Evolutionary conservation across 2,888 invertebrate genomes (phyloP), one percentile per base, ranked within the genome.

Genomic region (Noctuana brunneofusca): DNA sequence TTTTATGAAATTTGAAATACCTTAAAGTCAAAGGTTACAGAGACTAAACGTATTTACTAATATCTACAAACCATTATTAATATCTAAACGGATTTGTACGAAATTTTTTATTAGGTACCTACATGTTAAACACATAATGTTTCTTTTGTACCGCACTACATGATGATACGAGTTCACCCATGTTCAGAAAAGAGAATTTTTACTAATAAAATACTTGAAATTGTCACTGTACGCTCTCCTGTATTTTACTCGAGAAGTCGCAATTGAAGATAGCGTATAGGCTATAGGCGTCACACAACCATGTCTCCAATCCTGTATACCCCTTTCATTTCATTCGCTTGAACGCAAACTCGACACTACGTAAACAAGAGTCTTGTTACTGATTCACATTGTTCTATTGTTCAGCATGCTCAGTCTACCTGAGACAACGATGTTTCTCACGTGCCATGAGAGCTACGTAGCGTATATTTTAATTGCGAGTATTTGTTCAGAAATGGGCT

Each of bases 381-480:
- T 49, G 60, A 49, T 62, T 62, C 60, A 48, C 55, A 62, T 62
- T 62, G 60, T 62, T 62, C 55, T 55, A 55, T 62, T 62, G 60
- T 59, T 14, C 20, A 6, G 27, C 38, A 16, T 30, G 27, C 52
- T 50, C 41, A 58, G 58, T 59, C 30, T 59, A 43, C 52, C 59
- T 52, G 59, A 52, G 43, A 60, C 62, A 55, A 49, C 62, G 62
- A 55, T 55, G 48, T 55, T 48, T 55, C 35, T 38, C 52, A 52
- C 54, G 49, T 22, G 22, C 48, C 12, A 22, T 48, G 22, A 48
- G n/a, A 48, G 18, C 22, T 22, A 22, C 5, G 12, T 48, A 48
- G 2, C n/a, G 12, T 46, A 16, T 41, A 41, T 38, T 46, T 46
- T 12, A 41, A 16, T 41, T 41, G 14, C 16, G 8, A 14, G 6